phyloP scores from a whole-genome alignment of 2,113 vertebrate species.

The Hydrochoerus hydrochaeris region DNA sequence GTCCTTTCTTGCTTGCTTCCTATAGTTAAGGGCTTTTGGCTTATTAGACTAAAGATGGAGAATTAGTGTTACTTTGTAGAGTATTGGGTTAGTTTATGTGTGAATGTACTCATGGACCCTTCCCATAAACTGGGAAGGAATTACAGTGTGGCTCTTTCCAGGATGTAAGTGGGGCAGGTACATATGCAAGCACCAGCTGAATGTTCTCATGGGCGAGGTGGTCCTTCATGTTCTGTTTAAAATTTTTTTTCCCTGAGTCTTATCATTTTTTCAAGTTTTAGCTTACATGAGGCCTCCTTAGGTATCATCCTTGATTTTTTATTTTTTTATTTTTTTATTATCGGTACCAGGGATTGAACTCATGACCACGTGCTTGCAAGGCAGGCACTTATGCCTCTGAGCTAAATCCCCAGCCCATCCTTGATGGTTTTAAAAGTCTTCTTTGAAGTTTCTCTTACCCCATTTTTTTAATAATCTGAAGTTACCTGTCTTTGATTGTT shows the following conservation, averaged over 20 bases:
- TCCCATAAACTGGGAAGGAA: neutral
- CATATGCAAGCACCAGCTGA: neutral
- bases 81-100: neutral
- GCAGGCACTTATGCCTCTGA: too few species aligned
- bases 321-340: too few species aligned
- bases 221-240: neutral
- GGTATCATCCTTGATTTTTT: neutral
- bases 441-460: slow-evolving; percentile 12
- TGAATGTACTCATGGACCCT: neutral
- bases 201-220: neutral
- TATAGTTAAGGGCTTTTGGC: slow-evolving; percentile 8
- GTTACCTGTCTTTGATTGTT: slow-evolving; percentile 2
- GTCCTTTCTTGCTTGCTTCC: neutral
- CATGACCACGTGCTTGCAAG: too few species aligned
- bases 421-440: slow-evolving; percentile 14
- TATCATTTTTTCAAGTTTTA: slow-evolving; percentile 30
- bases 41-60: neutral
- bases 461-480: slow-evolving; percentile 26
- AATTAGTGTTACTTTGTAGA: slow-evolving; percentile 9
- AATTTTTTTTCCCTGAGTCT: neutral
- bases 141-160: neutral
- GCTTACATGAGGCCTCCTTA: neutral
- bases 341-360: too few species aligned
- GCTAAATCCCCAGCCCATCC: too few species aligned
- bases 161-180: neutral